Evolutionary conservation across 2,888 invertebrate genomes (phyloP), one percentile per base, ranked within the genome.

Genomic region (Chrysodeixis includens): DNA sequence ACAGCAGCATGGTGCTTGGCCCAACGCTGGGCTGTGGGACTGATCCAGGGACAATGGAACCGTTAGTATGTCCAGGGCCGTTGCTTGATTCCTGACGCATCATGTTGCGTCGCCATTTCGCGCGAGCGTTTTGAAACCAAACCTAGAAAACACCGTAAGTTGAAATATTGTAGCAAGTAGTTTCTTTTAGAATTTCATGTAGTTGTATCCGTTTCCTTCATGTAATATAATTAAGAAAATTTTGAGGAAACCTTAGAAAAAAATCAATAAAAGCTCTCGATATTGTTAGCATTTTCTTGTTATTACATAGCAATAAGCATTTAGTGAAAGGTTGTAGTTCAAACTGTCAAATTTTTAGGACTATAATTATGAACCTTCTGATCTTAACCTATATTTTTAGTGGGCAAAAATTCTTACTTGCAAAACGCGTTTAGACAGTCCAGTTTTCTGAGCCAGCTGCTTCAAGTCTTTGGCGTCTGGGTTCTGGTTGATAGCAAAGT

Each of bases 391-490:
- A n/a, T n/a, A n/a, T n/a, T n/a, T n/a, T n/a, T 40, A 40, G n/a
- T 40, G n/a, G 14, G 6, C 0, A 6, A 4, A n/a, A n/a, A 1
- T 40, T 51, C 73, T 55, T 91, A 99, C 99, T 97, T 99, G 99
- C 66, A 99, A 94, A 18, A 99, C 99, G 86, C 99, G 96, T 95
- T 99, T 99, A 46, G 99, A 99, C 16, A 99, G 96, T 32, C 99
- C 99, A 14, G 99, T 99, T 95, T 99, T 99, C 93, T 99, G 99
- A 0, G 99, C 99, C 76, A 99, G 95, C 88, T 99, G 99, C 90
- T 99, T 99, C 69, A 99, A 96, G 90, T 99, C 99, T 92, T 99
- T 99, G 62, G 99, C 99, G 88, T 99, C 99, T 0, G 99, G 99
- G 93, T 99, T 99, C 94, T 99, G 99, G 95, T 99, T 99, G 88